A percentile compares a stretch with the other conserved stretches of the same genome.
These are phyloP conservation scores for Protomyctophum bolini DNA, from an alignment of 2,113 vertebrate genomes.

Conservation along the genomic window DNA sequence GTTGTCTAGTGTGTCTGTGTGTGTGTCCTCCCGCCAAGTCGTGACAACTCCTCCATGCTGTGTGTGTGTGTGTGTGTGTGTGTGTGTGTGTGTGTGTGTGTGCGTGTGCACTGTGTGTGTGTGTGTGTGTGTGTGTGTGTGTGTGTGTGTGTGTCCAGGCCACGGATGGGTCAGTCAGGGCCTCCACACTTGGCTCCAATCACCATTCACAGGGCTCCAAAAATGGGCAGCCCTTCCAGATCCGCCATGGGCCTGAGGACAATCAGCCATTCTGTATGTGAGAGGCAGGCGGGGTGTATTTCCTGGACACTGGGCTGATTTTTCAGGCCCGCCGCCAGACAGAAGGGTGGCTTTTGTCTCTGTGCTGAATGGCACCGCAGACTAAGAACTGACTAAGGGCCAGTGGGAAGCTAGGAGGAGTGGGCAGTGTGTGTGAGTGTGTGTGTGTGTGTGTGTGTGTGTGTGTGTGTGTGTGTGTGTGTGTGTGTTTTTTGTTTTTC, in stretches of 20 bases:
- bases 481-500: constrained; percentile 38
- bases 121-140: constrained; percentile 54
- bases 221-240: constrained; percentile 78
- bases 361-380: constrained; percentile 73
- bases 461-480: constrained; percentile 40
- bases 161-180: constrained; percentile 52
- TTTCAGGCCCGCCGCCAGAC: constrained; percentile 76
- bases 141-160: constrained; percentile 47
- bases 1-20: constrained; percentile 46
- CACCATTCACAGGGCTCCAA: constrained; percentile 70
- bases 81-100: constrained; percentile 49
- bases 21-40: constrained; percentile 58
- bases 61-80: constrained; percentile 39
- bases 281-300: constrained; percentile 71
- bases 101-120: constrained; percentile 14
- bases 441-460: constrained; percentile 52
- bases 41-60: constrained; percentile 53
- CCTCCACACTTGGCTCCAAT: constrained; percentile 63
- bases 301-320: constrained; percentile 78
- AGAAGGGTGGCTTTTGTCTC: constrained; percentile 80
- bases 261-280: constrained; percentile 75
- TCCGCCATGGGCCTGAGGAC: constrained; percentile 68
- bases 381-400: constrained; percentile 55
- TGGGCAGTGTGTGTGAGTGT: constrained; percentile 24
- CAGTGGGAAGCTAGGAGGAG: constrained; percentile 53